Evolutionary conservation across 35 echinoderm and acorn worm genomes (phyloP).

Genomic region (Nesometra sesokonis): DNA sequence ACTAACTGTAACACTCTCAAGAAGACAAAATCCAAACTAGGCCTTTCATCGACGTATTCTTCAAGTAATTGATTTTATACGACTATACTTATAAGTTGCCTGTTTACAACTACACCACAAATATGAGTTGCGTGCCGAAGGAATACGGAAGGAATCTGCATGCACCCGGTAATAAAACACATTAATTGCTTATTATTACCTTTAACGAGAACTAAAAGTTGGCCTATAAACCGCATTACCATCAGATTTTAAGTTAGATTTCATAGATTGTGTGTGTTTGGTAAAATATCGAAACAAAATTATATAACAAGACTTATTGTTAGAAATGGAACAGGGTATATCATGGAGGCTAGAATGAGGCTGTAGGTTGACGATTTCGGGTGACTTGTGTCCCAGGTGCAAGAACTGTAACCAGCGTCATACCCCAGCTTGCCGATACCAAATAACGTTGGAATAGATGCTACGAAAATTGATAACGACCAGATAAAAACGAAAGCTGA

Average conservation of each 20-base stretch:
- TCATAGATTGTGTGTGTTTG: slow-evolving; percentile 54
- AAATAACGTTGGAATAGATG: slow-evolving; percentile 55
- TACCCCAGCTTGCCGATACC: slow-evolving; percentile 76
- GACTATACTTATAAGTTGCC: too few species aligned
- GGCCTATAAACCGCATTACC: too few species aligned
- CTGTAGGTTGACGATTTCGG: slow-evolving; percentile 84
- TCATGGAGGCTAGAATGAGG: slow-evolving; percentile 39
- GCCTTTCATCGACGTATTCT: too few species aligned
- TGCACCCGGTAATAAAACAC: too few species aligned
- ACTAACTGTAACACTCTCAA: too few species aligned
- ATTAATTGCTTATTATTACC: too few species aligned
- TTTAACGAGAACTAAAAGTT: too few species aligned
- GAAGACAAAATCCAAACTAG: too few species aligned
- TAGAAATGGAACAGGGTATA: slow-evolving; percentile 68
- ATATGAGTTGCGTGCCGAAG: too few species aligned
- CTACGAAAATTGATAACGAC: slow-evolving; percentile 54
- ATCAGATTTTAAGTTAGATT: neutral
- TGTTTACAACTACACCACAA: too few species aligned
- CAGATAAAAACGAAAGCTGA: slow-evolving; percentile 27
- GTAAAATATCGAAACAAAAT: slow-evolving; percentile 53
- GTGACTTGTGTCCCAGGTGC: slow-evolving; percentile 78
- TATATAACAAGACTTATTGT: slow-evolving; percentile 53
- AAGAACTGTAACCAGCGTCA: slow-evolving; percentile 68
- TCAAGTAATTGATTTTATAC: too few species aligned
- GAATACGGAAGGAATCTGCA: too few species aligned